Conservation (phyloP, 1,140 invertebrate genomes). For the Drosophila kikkawai region DNA sequence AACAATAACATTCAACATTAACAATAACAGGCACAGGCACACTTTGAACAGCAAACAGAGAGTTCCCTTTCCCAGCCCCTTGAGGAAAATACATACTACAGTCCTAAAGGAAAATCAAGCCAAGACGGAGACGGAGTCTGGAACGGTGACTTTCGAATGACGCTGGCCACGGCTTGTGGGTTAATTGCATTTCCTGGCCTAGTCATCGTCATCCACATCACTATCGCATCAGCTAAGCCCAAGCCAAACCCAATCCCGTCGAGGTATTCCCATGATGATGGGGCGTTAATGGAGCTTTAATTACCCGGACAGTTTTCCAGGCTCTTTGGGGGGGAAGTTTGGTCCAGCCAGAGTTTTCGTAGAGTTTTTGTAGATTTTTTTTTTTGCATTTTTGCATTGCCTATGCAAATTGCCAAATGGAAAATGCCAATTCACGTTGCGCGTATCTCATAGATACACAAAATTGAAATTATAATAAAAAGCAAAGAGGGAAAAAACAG, state of each 20-base stretch:
- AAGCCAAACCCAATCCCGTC: conserved; percentile 7
- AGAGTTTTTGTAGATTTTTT: neutral
- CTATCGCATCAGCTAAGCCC: conserved; percentile 15
- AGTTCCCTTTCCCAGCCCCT: neutral
- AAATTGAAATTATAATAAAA: conserved; percentile 77
- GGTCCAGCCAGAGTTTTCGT: conserved; percentile 5
- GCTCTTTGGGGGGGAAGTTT: neutral
- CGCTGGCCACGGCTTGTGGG: conserved; percentile 59
- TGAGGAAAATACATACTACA: conserved; percentile 1
- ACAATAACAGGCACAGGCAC: conserved; percentile 43
- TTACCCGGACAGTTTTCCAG: conserved; percentile 55
- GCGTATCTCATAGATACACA: conserved; percentile 74
- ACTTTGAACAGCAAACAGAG: conserved; percentile 28
- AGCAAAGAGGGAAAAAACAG: conserved; percentile 38
- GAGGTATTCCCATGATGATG: conserved; percentile 47
- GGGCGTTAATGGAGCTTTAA: conserved; percentile 74
- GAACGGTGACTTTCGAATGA: conserved; percentile 66
- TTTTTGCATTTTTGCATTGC: conserved; percentile 39
- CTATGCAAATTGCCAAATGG: conserved; percentile 69
- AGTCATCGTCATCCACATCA: conserved; percentile 25
- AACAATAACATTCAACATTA: conserved; percentile 27
- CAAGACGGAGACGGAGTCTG: neutral
- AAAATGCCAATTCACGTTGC: conserved; percentile 76
- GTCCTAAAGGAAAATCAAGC: conserved; percentile 4
- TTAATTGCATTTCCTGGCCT: conserved; percentile 78